Evolutionary conservation across 2,888 invertebrate genomes (phyloP).

Genomic region (Eulithis testata): DNA sequence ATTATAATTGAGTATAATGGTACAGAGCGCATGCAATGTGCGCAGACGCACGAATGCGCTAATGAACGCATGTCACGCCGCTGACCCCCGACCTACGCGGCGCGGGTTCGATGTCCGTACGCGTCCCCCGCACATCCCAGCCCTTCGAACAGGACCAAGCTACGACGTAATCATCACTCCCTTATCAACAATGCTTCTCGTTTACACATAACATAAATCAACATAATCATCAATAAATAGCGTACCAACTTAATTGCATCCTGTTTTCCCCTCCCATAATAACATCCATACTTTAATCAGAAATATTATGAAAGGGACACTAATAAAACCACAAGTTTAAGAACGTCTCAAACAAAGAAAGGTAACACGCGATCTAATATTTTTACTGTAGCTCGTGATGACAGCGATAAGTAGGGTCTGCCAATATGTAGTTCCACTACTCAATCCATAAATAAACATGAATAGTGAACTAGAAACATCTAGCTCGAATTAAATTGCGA

Average conservation of each 20-base stretch:
- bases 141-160: conserved; percentile 58
- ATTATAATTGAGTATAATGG: neutral
- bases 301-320: conserved; percentile 30
- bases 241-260: conserved; percentile 44
- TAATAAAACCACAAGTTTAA: conserved; percentile 34
- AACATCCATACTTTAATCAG: conserved; percentile 29
- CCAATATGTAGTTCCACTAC: conserved; percentile 19
- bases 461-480: conserved; percentile 18
- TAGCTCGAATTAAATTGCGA: neutral
- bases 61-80: conserved; percentile 79
- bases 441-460: conserved; percentile 14
- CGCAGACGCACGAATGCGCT: conserved; percentile 68
- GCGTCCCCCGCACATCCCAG: conserved; percentile 47
- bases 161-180: conserved; percentile 65
- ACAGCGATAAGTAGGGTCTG: conserved; percentile 22
- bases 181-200: conserved; percentile 61
- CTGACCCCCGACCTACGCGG: conserved; percentile 82
- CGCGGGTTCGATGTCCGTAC: conserved; percentile 76
- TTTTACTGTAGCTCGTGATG: conserved; percentile 25
- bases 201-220: conserved; percentile 52
- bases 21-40: conserved; percentile 40
- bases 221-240: conserved; percentile 38
- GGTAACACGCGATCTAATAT: conserved; percentile 37
- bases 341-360: conserved; percentile 36
- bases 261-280: conserved; percentile 44